These are phyloP conservation scores for Trididemnum miniatum DNA, from an alignment of 23 tunicate genomes.

Conservation along the genomic window DNA sequence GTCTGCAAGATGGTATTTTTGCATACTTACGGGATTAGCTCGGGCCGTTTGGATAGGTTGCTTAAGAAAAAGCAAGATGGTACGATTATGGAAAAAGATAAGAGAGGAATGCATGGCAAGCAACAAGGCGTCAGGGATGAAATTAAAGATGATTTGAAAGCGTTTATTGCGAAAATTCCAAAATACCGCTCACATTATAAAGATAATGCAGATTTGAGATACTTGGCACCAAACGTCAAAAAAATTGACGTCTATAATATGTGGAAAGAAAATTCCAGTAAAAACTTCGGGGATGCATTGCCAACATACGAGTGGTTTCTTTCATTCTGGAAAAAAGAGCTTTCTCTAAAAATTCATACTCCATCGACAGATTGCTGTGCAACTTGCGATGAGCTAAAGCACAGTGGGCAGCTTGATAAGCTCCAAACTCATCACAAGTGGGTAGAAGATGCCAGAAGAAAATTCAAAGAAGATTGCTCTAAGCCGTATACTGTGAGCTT, in stretches of 20 bases:
- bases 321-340: not conserved
- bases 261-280: constrained; percentile 12
- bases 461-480: not conserved
- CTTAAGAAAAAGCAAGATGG: not conserved
- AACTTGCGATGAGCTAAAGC: constrained; percentile 8
- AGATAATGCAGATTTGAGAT: not conserved
- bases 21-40: not conserved
- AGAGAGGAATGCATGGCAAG: not conserved
- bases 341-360: not conserved
- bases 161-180: not conserved
- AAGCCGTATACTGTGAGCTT: constrained; percentile 8
- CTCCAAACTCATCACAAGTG: constrained; percentile 8
- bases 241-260: constrained; percentile 15
- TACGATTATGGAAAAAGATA: not conserved
- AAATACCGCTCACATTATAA: constrained; percentile 6
- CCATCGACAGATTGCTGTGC: constrained; percentile 11
- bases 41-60: not conserved
- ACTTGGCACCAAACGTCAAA: not conserved
- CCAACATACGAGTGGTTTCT: constrained; percentile 28
- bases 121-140: not conserved
- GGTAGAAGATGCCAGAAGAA: not conserved
- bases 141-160: not conserved
- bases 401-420: not conserved
- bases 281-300: not conserved
- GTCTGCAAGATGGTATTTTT: constrained; percentile 8